phyloP scores from a whole-genome alignment of 2,888 invertebrate genomes.

The Drosophila monieri region DNA sequence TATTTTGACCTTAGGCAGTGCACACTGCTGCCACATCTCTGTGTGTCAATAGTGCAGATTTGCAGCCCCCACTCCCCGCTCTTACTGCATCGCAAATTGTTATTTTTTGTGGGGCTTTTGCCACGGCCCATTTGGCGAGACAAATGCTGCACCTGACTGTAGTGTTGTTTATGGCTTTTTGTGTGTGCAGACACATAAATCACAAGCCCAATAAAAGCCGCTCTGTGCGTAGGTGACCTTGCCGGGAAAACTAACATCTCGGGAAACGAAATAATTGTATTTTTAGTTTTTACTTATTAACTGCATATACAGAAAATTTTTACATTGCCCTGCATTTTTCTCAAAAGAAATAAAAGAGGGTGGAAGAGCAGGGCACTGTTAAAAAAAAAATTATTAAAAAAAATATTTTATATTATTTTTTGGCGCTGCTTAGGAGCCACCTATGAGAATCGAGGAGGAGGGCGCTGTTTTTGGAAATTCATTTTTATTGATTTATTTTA shows the following conservation, averaged over 20 bases:
- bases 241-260: not conserved
- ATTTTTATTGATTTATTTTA: no score
- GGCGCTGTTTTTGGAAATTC: no score
- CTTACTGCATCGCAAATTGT: not conserved
- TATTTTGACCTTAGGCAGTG: conserved; percentile 12
- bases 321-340: not conserved
- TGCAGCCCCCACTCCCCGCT: not conserved
- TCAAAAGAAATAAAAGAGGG: not conserved
- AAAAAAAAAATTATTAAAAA: no score
- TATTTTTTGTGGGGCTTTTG: conserved; percentile 5
- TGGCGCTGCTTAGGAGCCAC: no score
- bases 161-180: conserved; percentile 19
- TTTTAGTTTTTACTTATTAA: not conserved
- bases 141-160: conserved; percentile 67
- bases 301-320: not conserved
- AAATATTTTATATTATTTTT: no score
- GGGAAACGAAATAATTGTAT: not conserved
- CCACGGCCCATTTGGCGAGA: conserved; percentile 59
- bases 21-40: conserved; percentile 36
- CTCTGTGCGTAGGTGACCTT: conserved; percentile 23
- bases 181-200: conserved; percentile 35
- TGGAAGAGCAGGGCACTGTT: no score
- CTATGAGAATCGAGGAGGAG: no score
- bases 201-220: conserved; percentile 19
- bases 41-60: conserved; percentile 7